Evolutionary conservation across 2,888 invertebrate genomes (phyloP), one percentile per base, ranked within the genome.

Genomic region (Miltochrista miniata): DNA sequence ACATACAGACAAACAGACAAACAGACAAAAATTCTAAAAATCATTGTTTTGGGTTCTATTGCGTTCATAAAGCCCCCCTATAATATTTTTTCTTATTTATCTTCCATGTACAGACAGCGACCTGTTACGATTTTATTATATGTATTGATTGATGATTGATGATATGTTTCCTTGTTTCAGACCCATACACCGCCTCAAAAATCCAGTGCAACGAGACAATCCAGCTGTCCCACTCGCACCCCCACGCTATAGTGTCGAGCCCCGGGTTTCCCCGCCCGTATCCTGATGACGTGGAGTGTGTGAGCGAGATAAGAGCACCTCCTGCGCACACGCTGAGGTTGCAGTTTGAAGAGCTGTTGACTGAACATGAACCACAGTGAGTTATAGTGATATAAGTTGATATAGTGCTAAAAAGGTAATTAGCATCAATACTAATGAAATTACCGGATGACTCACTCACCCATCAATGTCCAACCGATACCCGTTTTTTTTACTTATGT

Each of bases 261-360:
- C 97, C 97, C 1, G 95, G 95, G 35, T 97, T 96, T 81, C 97
- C 97, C 0, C 92, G 93, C 12, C 93, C 93, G 13, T 97, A 97
- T 86, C 95, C 95, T 0, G 95, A 96, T 73, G 95, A 95, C 76
- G 93, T 94, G 37, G 93, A 94, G 63, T 98, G 98, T 81, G 92
- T 93, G 65, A 96, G 94, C 67, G 93, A 93, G 56, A 92, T 98
- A 44, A 87, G 90, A 4, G 95, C 95, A 2, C 95, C 95, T 0
- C 90, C 93, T 0, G 94, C 94, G 12, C 95, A 94, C 74, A 93
- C 94, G n/a, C 90, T 96, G 41, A 91, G 94, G 1, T 80, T 96
- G 39, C 95, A 95, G 68, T 96, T 97, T 72, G 95, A 96, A 61
- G 95, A 96, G 72, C 87, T 97, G 48, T 93, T 95, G 10, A 92